Evolutionary conservation across 2,113 vertebrate genomes (phyloP), one percentile per base, ranked within the genome.

Genomic region (Bothrops jararaca): DNA sequence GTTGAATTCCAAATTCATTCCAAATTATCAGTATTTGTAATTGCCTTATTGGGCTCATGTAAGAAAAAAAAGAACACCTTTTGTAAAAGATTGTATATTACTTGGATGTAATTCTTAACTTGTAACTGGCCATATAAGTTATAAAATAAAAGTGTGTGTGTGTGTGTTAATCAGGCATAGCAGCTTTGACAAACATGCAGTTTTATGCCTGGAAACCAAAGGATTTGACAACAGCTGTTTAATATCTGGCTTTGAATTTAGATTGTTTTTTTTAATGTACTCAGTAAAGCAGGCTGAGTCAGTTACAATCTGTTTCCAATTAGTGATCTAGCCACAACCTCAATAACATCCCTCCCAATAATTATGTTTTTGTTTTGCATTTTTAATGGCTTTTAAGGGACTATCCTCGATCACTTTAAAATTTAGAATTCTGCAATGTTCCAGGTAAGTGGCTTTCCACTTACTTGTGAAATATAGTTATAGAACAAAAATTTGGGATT

Each of bases 141-240:
- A 74, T 91, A 64, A 50, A 64, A 58, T 48, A 45, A 85, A 91
- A 42, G 10, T 1, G 20, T 42, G 34, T 87, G 20, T 42, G 34
- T 87, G 29, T 64, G 60, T 42, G n/a, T 94, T 39, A 42, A 80
- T 52, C 95, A 95, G 94, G 94, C 92, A 86, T 64, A 96, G 88
- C 87, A 95, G 87, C 89, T 95, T 89, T 85, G 39, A 93, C 92
- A 93, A 97, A 80, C 91, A 88, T 39, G 53, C 58, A 58, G 91
- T 53, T 18, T 0, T 50, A n/a, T 74, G 54, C 86, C 74, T 88
- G 90, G 42, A 80, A 80, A 56, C 95, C 57, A 29, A 64, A 48
- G 88, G 89, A 94, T 88, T 93, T 96, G 96, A 95, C 95, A 96
- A 86, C 93, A 94, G 48, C 94, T 95, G 89, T 96, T 96, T 94